These are phyloP conservation scores for Crepidodera aurea DNA, from an alignment of 2,888 invertebrate genomes.

Conservation along the genomic window DNA sequence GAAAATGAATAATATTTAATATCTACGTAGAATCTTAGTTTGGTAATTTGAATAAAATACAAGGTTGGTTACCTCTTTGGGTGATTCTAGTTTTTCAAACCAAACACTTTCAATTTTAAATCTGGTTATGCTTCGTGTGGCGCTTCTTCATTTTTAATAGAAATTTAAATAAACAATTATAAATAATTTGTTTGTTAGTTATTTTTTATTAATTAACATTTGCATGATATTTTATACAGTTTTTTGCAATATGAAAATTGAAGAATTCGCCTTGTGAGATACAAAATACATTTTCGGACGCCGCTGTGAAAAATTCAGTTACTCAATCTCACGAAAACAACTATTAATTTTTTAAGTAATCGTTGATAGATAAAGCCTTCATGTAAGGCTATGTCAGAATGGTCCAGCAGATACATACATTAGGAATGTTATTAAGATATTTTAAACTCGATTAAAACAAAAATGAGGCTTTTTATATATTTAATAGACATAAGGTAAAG, in stretches of 20 bases:
- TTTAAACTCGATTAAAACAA: background rate
- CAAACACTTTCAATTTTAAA: background rate
- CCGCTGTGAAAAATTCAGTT: background rate
- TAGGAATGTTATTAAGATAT: background rate
- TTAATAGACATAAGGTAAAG: constrained; percentile 11
- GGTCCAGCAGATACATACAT: background rate
- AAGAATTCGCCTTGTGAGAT: too few relatives aligned
- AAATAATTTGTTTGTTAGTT: too few relatives aligned
- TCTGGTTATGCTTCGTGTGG: background rate
- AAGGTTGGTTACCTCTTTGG: background rate
- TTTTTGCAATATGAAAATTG: too few relatives aligned
- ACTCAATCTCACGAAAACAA: background rate
- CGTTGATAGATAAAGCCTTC: background rate
- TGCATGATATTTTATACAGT: too few relatives aligned
- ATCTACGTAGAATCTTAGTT: background rate
- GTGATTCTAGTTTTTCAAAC: background rate
- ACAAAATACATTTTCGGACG: background rate
- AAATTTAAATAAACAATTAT: too few relatives aligned
- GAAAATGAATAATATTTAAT: background rate
- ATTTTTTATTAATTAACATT: too few relatives aligned
- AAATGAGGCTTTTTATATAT: background rate
- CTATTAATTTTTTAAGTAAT: constrained; percentile 1
- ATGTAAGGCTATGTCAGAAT: background rate
- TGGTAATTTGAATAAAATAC: background rate
- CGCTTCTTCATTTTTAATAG: too few relatives aligned